Conservation (phyloP, 2,113 vertebrate species). For the Halichoeres trimaculatus region DNA sequence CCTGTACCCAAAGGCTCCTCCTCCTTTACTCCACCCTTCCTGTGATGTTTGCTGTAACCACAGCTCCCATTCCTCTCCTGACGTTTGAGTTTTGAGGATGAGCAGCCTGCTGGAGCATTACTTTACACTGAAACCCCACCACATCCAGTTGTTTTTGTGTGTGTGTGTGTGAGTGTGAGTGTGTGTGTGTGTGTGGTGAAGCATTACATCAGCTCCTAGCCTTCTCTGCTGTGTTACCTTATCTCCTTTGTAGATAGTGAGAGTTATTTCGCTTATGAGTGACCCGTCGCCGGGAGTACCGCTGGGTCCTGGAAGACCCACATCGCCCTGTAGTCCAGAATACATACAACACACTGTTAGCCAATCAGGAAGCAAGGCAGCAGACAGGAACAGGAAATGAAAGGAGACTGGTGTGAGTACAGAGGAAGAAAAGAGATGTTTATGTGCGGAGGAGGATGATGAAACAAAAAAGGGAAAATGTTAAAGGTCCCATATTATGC, state of each 20-base stretch:
- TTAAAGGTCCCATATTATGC: too few species aligned
- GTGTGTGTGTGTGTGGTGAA: constrained; percentile 25
- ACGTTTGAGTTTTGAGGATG: neutral
- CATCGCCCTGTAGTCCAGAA: constrained; percentile 82
- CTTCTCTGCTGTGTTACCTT: constrained; percentile 81
- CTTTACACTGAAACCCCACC: constrained; percentile 21
- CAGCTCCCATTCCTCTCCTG: constrained; percentile 57
- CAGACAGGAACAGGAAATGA: constrained; percentile 3
- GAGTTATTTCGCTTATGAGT: constrained; percentile 65
- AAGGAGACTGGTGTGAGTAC: neutral
- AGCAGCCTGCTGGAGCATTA: neutral
- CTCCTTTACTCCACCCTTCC: too few species aligned
- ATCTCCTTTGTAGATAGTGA: constrained; percentile 86
- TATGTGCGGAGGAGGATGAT: too few species aligned
- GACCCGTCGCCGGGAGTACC: constrained; percentile 77
- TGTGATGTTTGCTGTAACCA: constrained; percentile 60
- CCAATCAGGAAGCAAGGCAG: constrained; percentile 30
- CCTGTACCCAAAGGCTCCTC: too few species aligned
- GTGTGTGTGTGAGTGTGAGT: constrained; percentile 36
- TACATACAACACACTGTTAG: constrained; percentile 74
- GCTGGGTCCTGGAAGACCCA: constrained; percentile 80
- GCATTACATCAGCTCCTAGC: constrained; percentile 32
- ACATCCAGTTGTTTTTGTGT: constrained; percentile 23
- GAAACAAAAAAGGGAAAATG: too few species aligned
- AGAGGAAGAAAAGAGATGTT: neutral